Percentiles rank a stretch among this genome's conserved stretches.
Conservation (phyloP, 2,888 invertebrate genomes). For the Drosophila planitibia region DNA sequence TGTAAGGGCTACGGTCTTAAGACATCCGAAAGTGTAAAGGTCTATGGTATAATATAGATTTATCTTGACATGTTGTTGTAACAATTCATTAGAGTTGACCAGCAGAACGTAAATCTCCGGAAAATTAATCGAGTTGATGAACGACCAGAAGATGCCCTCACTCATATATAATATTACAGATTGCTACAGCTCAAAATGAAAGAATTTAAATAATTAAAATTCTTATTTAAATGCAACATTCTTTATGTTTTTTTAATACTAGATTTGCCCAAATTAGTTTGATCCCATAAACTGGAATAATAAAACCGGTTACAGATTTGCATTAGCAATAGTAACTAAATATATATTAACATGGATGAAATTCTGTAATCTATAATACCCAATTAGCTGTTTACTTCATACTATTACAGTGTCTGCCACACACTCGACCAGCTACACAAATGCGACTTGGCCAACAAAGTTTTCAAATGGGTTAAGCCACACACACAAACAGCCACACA, state of each 20-base stretch:
- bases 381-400: background rate
- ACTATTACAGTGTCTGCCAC: constrained; percentile 14
- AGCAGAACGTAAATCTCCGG: constrained; percentile 16
- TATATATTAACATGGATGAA: background rate
- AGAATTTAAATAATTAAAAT: background rate
- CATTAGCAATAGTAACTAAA: background rate
- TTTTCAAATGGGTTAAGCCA: constrained; percentile 43
- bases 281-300: background rate
- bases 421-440: constrained; percentile 34
- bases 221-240: background rate
- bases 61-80: constrained; percentile 37
- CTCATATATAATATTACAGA: background rate
- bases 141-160: background rate
- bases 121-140: background rate
- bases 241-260: background rate
- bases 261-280: background rate
- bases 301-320: no score
- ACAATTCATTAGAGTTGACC: constrained; percentile 53
- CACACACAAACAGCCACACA: constrained; percentile 27
- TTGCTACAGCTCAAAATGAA: background rate
- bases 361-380: no score
- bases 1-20: constrained; percentile 12
- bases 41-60: constrained; percentile 34
- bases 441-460: constrained; percentile 48
- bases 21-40: constrained; percentile 46